Evolutionary conservation across 2,113 vertebrate species (phyloP).

Genomic region (Anoura caudifer): DNA sequence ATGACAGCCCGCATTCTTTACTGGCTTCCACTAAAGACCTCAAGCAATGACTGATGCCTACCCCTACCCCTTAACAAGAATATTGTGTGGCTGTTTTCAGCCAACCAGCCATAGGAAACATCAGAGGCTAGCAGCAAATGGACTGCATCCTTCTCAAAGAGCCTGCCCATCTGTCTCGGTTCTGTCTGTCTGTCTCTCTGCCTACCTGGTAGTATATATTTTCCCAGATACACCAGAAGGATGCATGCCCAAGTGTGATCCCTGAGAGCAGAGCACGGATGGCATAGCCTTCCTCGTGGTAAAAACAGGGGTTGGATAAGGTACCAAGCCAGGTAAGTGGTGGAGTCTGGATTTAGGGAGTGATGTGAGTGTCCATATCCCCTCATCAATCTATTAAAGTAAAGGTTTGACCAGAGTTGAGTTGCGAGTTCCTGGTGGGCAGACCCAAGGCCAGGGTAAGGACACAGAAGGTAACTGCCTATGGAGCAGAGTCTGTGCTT

Average conservation of each 20-base stretch:
- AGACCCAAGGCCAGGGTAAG: background rate
- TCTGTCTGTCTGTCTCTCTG: background rate
- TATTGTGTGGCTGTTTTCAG: background rate
- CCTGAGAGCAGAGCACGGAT: background rate
- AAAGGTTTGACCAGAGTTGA: background rate
- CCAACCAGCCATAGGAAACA: background rate
- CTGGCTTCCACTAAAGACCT: background rate
- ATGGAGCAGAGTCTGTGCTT: background rate
- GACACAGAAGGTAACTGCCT: background rate
- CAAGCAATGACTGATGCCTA: background rate
- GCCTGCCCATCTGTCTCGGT: background rate
- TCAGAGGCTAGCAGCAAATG: background rate
- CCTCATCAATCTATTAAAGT: background rate
- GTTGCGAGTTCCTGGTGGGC: background rate
- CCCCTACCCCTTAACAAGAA: background rate
- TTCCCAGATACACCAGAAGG: background rate
- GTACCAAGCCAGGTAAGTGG: background rate
- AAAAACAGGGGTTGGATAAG: too few species aligned
- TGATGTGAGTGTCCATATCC: background rate
- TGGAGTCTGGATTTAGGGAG: background rate
- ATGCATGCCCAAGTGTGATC: background rate
- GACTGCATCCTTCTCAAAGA: background rate
- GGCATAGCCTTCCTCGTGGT: background rate
- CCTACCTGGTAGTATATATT: accelerated
- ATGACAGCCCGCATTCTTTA: background rate